A percentile compares a stretch with the other conserved stretches of the same genome.
Evolutionary conservation across 2,113 vertebrate genomes (phyloP).

Genomic region (Brachyhypopomus gauderio): DNA sequence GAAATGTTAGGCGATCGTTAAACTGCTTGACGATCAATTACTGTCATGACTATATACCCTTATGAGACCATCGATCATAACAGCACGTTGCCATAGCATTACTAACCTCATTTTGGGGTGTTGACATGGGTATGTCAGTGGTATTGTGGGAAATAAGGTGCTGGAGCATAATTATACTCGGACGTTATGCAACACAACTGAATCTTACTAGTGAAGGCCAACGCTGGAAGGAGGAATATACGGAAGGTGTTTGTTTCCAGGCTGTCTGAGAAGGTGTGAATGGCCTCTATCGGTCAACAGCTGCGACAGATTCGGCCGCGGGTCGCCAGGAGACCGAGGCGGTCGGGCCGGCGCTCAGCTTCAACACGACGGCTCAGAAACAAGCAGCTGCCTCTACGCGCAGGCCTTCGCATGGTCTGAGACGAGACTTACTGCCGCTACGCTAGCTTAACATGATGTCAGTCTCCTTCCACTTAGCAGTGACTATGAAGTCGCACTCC

Average conservation of each 20-base stretch:
- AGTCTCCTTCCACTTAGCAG: constrained; percentile 7
- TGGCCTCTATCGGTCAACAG: neutral
- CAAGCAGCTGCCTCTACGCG: neutral
- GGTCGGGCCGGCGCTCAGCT: neutral
- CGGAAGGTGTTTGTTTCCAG: too few species aligned
- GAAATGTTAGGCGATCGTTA: neutral
- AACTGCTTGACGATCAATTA: constrained; percentile 3
- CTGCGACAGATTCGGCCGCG: too few species aligned
- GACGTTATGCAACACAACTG: too few species aligned
- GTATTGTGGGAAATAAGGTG: too few species aligned
- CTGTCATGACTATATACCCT: neutral
- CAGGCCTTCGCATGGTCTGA: neutral
- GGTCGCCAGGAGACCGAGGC: too few species aligned
- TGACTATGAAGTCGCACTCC: constrained; percentile 6
- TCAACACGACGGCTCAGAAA: neutral
- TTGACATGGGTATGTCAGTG: neutral
- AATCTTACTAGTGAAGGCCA: too few species aligned
- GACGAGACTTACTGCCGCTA: neutral
- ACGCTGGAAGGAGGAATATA: too few species aligned
- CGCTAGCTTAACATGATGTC: constrained; percentile 12
- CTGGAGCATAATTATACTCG: too few species aligned
- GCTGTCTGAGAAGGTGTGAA: neutral
- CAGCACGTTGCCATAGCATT: constrained; percentile 6
- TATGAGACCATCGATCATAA: constrained; percentile 23
- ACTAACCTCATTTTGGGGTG: constrained; percentile 14